Percentiles rank a stretch among this genome's conserved stretches.
Conservation (phyloP, 2,888 invertebrate species). For the Teleiodes luculella region DNA sequence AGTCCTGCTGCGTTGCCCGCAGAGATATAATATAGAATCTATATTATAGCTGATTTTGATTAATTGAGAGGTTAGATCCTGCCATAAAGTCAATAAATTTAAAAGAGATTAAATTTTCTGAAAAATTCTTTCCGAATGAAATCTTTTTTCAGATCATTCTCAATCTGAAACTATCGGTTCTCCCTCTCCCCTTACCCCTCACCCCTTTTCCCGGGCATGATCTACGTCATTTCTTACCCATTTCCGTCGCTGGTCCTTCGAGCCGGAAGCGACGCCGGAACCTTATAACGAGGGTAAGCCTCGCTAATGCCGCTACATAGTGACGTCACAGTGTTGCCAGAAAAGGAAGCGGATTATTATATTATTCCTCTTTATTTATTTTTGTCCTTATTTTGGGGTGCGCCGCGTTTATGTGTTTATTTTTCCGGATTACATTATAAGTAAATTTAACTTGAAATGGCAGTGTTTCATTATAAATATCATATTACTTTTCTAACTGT, state of each 20-base stretch:
- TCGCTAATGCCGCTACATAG: conserved; percentile 19
- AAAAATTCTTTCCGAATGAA: background rate
- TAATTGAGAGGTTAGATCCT: no score
- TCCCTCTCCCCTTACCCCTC: background rate
- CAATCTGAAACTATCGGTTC: conserved; percentile 2
- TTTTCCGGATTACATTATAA: no score
- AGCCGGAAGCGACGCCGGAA: conserved; percentile 60
- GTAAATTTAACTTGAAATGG: no score
- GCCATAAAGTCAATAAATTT: no score
- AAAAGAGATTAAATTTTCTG: no score
- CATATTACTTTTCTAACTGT: no score
- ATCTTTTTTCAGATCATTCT: background rate
- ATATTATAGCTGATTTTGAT: no score
- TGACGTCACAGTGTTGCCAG: conserved; percentile 5
- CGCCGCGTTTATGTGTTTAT: no score
- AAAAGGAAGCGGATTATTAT: conserved; percentile 4
- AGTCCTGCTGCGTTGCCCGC: no score
- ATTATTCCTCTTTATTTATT: background rate
- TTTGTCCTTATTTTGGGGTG: no score
- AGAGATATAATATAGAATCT: no score
- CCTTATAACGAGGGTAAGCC: conserved; percentile 58
- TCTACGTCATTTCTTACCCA: conserved; percentile 47
- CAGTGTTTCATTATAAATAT: no score
- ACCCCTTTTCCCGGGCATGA: conserved; percentile 7
- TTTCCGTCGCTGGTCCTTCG: conserved; percentile 61